phyloP scores from a whole-genome alignment of 1,140 invertebrate species.

The Zaprionus camerounensis region DNA sequence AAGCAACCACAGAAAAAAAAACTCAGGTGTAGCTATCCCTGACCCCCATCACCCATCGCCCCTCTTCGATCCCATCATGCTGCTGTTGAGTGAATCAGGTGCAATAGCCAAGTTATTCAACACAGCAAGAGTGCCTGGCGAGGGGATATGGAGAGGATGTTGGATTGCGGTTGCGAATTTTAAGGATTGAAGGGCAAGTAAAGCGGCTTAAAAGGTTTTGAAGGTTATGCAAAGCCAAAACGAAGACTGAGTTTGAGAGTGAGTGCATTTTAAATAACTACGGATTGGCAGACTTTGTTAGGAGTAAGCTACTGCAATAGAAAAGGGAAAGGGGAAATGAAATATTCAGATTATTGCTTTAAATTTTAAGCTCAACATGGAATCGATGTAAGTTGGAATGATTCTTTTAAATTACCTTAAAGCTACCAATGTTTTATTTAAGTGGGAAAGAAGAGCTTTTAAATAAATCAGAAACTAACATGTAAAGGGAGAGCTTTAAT shows the following conservation, averaged over 20 bases:
- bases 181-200: slow-evolving; percentile 60
- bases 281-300: slow-evolving; percentile 12
- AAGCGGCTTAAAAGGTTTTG: slow-evolving; percentile 73
- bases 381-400: not conserved
- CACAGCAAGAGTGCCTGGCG: not conserved
- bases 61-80: not conserved
- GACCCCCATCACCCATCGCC: not conserved
- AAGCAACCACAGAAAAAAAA: slow-evolving; percentile 19
- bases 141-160: slow-evolving; percentile 39
- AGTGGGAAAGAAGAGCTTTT: not conserved
- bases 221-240: slow-evolving; percentile 54
- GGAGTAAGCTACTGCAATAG: not conserved
- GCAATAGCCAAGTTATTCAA: slow-evolving; percentile 47
- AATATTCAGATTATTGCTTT: not conserved
- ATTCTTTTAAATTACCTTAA: not conserved
- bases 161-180: slow-evolving; percentile 36
- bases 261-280: slow-evolving; percentile 18
- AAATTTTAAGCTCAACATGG: not conserved
- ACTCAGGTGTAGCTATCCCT: slow-evolving; percentile 13
- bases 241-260: not conserved
- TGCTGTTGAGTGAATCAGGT: slow-evolving; percentile 58
- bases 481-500: not conserved
- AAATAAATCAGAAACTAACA: too few relatives aligned
- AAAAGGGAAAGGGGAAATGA: not conserved
- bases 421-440: not conserved